A percentile compares a stretch with the other conserved stretches of the same genome.
Conservation (phyloP, 2,888 invertebrate species). For the Chrysina gloriosa region DNA sequence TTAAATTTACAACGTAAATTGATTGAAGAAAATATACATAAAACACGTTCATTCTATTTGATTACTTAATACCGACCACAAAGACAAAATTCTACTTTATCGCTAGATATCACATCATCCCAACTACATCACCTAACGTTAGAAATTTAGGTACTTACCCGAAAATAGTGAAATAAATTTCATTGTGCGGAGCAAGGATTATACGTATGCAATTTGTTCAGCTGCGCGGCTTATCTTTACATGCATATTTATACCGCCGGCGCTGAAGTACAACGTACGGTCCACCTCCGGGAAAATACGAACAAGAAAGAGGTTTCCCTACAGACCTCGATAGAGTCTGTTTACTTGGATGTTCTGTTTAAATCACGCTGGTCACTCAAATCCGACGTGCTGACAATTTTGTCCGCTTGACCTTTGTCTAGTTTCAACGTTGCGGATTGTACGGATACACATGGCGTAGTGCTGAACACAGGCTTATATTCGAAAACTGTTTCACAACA, state of each 20-base stretch:
- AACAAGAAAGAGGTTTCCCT: not conserved
- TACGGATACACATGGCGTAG: not conserved
- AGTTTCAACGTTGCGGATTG: slow-evolving; percentile 7
- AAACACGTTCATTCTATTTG: no score
- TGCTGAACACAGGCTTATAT: no score
- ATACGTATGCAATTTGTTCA: not conserved
- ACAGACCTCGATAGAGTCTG: not conserved
- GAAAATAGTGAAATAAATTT: not conserved
- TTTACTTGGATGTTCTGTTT: not conserved
- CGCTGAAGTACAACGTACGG: not conserved
- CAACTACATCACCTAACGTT: not conserved
- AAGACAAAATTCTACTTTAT: no score
- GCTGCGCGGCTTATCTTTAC: not conserved
- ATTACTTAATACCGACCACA: no score
- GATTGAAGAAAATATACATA: no score
- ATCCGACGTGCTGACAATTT: not conserved
- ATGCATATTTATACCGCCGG: not conserved
- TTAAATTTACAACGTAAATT: no score
- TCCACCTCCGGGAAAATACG: not conserved
- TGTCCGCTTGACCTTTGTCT: slow-evolving; percentile 16
- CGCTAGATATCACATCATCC: not conserved
- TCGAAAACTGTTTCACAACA: no score
- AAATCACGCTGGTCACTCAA: slow-evolving; percentile 17
- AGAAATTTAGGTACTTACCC: not conserved
- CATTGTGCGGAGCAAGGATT: not conserved